Percentiles rank a stretch among this genome's conserved stretches.
phyloP scores from a whole-genome alignment of 2,797 vertebrate species.

The Petrocephalus schoutedeni region DNA sequence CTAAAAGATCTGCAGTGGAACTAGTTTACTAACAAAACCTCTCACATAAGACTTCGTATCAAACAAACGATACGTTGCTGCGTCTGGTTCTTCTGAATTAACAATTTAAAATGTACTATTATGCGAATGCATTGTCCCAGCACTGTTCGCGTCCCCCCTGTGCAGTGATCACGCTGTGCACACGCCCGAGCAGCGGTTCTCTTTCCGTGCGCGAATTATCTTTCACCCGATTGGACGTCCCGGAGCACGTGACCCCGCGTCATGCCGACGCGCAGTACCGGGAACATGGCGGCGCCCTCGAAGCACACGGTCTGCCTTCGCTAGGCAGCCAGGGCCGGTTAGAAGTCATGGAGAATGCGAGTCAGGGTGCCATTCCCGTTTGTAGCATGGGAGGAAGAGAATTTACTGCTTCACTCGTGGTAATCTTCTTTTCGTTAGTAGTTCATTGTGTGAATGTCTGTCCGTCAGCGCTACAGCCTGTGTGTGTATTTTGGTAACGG shows the following conservation, averaged over 20 bases:
- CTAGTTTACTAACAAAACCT: too few relatives aligned
- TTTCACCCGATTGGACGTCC: neutral
- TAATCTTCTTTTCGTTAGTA: conserved; percentile 35
- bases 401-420: conserved; percentile 63
- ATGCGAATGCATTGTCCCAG: neutral
- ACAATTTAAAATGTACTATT: neutral
- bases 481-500: neutral
- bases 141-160: neutral
- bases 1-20: neutral
- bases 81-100: neutral
- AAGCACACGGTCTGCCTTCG: conserved; percentile 39
- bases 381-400: conserved; percentile 56
- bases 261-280: conserved; percentile 34
- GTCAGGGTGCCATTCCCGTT: neutral
- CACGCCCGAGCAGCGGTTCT: neutral
- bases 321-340: conserved; percentile 15
- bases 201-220: neutral
- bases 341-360: neutral
- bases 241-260: conserved; percentile 27
- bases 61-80: neutral
- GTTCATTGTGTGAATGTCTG: neutral
- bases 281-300: conserved; percentile 67
- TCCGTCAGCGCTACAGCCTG: neutral
- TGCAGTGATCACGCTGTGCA: neutral
- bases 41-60: too few relatives aligned